Percentiles rank a stretch among this genome's conserved stretches.
These are phyloP conservation scores for Vombatus ursinus DNA, from an alignment of 2,113 vertebrate genomes.

Conservation along the genomic window DNA sequence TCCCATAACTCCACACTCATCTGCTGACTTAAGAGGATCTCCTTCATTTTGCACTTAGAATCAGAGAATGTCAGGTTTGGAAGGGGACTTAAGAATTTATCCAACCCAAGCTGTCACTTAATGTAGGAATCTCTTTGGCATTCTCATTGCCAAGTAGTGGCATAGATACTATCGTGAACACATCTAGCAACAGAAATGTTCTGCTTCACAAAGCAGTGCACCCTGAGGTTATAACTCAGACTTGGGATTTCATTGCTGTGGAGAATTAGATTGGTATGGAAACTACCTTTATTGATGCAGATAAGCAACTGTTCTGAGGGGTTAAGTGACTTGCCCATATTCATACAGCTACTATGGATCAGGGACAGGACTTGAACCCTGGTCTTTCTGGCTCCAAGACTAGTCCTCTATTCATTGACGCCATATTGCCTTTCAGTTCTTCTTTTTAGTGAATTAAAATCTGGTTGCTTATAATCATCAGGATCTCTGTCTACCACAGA, in stretches of 20 bases:
- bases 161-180: not conserved
- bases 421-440: not conserved
- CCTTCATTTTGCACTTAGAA: not conserved
- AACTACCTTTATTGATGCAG: not conserved
- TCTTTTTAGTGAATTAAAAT: not conserved
- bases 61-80: not conserved
- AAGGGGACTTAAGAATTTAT: not conserved
- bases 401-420: not conserved
- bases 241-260: not conserved
- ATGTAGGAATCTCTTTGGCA: not conserved
- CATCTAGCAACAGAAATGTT: not conserved
- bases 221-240: not conserved
- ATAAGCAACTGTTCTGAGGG: not conserved
- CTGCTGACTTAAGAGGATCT: not conserved
- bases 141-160: not conserved
- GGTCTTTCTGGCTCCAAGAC: not conserved
- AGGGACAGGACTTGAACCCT: not conserved
- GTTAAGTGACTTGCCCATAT: not conserved
- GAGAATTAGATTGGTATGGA: not conserved
- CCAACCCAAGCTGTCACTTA: not conserved
- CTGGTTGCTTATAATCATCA: not conserved
- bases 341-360: not conserved
- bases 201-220: not conserved
- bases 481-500: not conserved
- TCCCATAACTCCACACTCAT: not conserved